Base-by-base conservation (phyloP, 2,113 vertebrate genomes). In the Enhydra lutris region DNA sequence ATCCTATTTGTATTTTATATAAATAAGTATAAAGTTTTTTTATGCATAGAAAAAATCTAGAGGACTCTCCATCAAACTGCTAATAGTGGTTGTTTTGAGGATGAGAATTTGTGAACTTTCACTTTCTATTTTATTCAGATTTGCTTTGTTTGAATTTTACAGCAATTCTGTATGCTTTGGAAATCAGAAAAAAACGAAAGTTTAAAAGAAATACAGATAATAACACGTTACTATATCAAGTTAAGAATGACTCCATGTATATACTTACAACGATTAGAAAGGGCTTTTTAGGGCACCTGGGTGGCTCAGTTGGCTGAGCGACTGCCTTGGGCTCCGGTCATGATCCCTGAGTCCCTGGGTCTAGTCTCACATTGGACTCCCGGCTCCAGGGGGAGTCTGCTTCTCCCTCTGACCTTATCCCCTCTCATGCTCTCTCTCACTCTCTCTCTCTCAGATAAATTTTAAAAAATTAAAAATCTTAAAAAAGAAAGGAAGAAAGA, bases 71-170 rank as follows among this genome's bases (percentile, higher is more conserved):
- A 71, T 31, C 18, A 92, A 95, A 39, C 9, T 80, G 57, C 18
- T 92, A 80, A 90, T 7, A 65, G 34, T 63, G 15, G 34, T 67
- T 93, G 91, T 55, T 97, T 88, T 97, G 45, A 96, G 21, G 42
- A 63, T 76, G 18, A 80, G 39, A 93, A 89, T 73, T 65, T 21
- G 34, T 82, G n/a, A 89, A 85, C 47, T 94, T 84, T 65, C 13
- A 81, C 10, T 84, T 88, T 91, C 10, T 42, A n/a, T 92, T 89
- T 81, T 91, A 81, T 47, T 95, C 42, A 45, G 59, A 69, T 84
- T 89, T 89, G 4, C 39, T 78, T 65, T 96, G 65, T 78, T 65
- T 96, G 59, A 79, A 85, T 94, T 96, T 94, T 89, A 85, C 1
- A 92, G 82, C 13, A 88, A 34, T 92, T 96, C 50, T 36, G 7